Evolutionary conservation across 2,797 vertebrate species (phyloP).

Genomic region (Triplophysa yarkandensis): DNA sequence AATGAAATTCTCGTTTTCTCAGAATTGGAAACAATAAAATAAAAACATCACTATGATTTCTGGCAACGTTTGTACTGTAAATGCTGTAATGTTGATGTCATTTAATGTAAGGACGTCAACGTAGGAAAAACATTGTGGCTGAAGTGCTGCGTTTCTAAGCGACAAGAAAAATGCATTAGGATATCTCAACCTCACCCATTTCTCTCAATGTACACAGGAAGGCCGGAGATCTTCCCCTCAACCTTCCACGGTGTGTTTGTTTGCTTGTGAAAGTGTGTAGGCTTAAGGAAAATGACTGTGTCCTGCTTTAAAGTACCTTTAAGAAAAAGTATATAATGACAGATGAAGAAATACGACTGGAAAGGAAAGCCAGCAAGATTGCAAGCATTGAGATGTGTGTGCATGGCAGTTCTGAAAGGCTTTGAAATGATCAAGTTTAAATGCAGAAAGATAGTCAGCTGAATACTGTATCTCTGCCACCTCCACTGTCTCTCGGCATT

Average conservation of each 20-base stretch:
- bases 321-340: background rate
- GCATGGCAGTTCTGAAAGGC: constrained; percentile 8
- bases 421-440: constrained; percentile 30
- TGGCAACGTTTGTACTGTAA: background rate
- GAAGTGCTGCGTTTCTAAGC: background rate
- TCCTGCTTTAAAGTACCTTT: background rate
- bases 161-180: constrained; percentile 5
- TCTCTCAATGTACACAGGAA: constrained; percentile 59
- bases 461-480: constrained; percentile 23
- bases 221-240: constrained; percentile 60
- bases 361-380: constrained; percentile 8
- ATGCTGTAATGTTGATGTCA: background rate
- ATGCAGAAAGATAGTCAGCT: constrained; percentile 16
- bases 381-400: constrained; percentile 8
- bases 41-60: background rate
- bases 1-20: too few species aligned
- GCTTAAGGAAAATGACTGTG: background rate
- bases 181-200: constrained; percentile 51
- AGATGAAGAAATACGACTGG: background rate
- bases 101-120: background rate
- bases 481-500: constrained; percentile 16
- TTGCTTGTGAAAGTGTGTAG: background rate
- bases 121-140: background rate
- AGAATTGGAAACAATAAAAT: background rate
- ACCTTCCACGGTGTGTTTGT: constrained; percentile 52